Conservation (phyloP, 2,113 vertebrate species). For the Mungos mungo region DNA sequence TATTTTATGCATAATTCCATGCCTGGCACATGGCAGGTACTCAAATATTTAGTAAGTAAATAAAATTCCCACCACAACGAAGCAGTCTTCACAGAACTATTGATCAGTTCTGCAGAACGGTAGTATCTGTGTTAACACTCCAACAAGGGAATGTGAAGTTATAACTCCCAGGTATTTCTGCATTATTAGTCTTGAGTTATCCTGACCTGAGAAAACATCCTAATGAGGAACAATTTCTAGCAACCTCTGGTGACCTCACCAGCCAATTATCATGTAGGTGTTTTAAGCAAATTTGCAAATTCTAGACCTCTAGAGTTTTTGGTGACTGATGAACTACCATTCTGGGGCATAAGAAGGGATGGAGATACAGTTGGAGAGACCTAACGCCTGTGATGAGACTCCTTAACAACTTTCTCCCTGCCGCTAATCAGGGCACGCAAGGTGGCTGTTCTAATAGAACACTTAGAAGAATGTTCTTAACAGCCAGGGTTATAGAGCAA, state of each 20-base stretch:
- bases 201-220: neutral
- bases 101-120: neutral
- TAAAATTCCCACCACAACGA: constrained; percentile 14
- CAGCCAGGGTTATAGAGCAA: neutral
- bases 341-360: neutral
- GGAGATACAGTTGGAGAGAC: neutral
- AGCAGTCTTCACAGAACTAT: neutral
- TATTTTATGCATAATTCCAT: constrained; percentile 12
- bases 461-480: neutral
- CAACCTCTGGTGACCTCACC: neutral
- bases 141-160: neutral
- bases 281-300: neutral
- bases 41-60: neutral
- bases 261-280: neutral
- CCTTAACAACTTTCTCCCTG: neutral
- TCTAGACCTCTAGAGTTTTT: neutral
- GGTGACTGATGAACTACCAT: neutral
- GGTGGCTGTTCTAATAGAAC: neutral
- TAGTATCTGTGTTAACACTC: neutral
- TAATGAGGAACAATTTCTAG: neutral
- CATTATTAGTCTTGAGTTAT: neutral
- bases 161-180: constrained; percentile 29
- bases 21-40: neutral
- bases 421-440: neutral
- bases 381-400: neutral